Percentiles rank a stretch among this genome's conserved stretches.
Conservation (phyloP, 2,113 vertebrate species). For the Kobus ellipsiprymnus region DNA sequence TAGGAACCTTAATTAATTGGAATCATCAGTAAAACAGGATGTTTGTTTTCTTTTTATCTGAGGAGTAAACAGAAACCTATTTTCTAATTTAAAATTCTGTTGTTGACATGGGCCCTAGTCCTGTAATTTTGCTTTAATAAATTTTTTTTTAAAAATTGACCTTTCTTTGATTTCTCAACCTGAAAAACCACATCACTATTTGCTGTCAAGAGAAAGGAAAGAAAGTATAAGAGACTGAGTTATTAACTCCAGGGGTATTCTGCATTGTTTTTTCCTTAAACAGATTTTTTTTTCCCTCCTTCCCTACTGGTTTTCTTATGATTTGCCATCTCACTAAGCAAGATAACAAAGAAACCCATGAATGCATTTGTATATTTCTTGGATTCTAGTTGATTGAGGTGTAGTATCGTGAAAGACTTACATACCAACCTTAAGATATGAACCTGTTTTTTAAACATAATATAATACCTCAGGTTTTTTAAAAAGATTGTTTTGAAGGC, state of each 20-base stretch:
- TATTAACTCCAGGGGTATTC: background rate
- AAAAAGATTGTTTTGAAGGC: background rate
- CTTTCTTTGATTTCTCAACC: constrained; percentile 6
- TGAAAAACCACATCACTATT: background rate
- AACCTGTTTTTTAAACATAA: background rate
- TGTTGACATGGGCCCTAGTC: background rate
- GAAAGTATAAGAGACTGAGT: background rate
- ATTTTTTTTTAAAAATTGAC: background rate
- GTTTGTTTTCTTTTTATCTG: background rate
- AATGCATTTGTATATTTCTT: background rate
- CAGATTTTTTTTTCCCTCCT: background rate
- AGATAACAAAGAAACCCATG: background rate
- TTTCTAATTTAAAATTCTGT: constrained; percentile 34
- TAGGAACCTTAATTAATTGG: background rate
- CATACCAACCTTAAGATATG: background rate
- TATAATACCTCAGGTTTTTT: background rate
- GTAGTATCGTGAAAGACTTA: background rate
- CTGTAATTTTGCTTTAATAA: background rate
- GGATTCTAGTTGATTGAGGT: background rate
- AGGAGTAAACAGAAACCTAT: background rate
- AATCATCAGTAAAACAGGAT: background rate
- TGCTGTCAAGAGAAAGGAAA: background rate
- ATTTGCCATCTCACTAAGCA: background rate
- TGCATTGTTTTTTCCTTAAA: background rate
- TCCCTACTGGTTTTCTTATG: background rate